phyloP scores from a whole-genome alignment of 2,888 invertebrate genomes.

The Strigamia transsilvanica region DNA sequence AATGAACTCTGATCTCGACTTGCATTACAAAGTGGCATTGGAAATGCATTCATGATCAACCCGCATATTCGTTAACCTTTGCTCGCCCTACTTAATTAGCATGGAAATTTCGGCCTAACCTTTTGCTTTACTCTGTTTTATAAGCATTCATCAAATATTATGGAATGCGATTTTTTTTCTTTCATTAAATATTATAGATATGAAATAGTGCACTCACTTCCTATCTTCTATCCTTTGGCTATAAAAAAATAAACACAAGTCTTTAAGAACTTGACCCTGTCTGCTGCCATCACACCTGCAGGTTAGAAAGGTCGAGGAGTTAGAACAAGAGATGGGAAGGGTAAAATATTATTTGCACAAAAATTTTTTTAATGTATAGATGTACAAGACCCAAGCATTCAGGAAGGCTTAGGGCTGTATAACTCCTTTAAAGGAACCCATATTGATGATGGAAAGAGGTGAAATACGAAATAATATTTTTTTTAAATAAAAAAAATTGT shows the following conservation, averaged over 20 bases:
- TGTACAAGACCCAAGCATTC: background rate
- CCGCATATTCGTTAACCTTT: conserved; percentile 31
- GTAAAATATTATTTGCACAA: conserved; percentile 18
- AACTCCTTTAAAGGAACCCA: conserved; percentile 16
- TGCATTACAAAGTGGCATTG: conserved; percentile 14
- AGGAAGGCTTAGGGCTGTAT: background rate
- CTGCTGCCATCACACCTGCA: conserved; percentile 6
- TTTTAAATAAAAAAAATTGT: no score
- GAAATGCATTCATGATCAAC: conserved; percentile 2
- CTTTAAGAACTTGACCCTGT: conserved; percentile 42
- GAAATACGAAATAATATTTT: background rate
- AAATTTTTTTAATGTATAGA: background rate
- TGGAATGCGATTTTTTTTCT: background rate
- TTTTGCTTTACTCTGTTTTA: background rate
- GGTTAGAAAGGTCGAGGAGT: conserved; percentile 16
- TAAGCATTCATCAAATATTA: background rate
- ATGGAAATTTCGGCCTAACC: background rate
- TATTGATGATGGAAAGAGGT: conserved; percentile 2
- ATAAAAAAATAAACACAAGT: conserved; percentile 24
- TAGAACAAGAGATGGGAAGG: conserved; percentile 28
- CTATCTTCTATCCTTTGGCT: conserved; percentile 22
- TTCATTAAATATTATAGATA: background rate
- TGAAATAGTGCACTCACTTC: conserved; percentile 9
- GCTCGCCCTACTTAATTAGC: background rate
- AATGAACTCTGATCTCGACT: background rate